Base-by-base conservation (phyloP, 2,888 invertebrate genomes). In the Helobdella robusta region DNA sequence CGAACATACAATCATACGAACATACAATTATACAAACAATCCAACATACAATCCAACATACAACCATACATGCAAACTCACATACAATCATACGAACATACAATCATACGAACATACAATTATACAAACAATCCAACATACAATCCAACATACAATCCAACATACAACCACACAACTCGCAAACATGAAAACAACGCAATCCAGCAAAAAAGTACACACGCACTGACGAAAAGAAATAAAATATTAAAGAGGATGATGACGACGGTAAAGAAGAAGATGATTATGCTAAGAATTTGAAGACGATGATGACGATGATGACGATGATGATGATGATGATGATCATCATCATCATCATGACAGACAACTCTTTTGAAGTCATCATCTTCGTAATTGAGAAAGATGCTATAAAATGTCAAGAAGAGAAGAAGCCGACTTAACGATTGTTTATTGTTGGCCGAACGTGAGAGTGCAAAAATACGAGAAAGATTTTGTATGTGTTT, bases 231-330 rank as follows among this genome's bases (percentile, higher is more conserved):
- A 6, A 50, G 23, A n/a, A 11, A n/a, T n/a, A 50, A 50, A n/a
- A 50, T 11, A 25, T 8, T 36, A 28, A 11, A 4, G 44, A 25
- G 23, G 60, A 44, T 44, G 60, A 44, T 23, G 60, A 28, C 28
- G 60, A 60, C 28, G 60, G 28, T 44, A 46, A 60, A 28, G 60
- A 11, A 28, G 60, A 2, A 15, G 2, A 44, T 44, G 60, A 1
- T 44, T 44, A 60, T 44, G 60, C 40, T 44, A 30, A 60, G 23
- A 30, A 2, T 25, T 4, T 40, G 36, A 20, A 25, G 20, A 30
- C 3, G 40, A 5, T 40, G 44, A 60, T 40, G 23, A 44, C 3
- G 60, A 60, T 44, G 60, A 60, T 44, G 28, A 60, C 4, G 46
- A 30, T n/a, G 28, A 20, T 40, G 25, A 35, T 60, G 60, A 60